phyloP scores from a whole-genome alignment of 1,140 invertebrate genomes.

The Achatina immaculata region DNA sequence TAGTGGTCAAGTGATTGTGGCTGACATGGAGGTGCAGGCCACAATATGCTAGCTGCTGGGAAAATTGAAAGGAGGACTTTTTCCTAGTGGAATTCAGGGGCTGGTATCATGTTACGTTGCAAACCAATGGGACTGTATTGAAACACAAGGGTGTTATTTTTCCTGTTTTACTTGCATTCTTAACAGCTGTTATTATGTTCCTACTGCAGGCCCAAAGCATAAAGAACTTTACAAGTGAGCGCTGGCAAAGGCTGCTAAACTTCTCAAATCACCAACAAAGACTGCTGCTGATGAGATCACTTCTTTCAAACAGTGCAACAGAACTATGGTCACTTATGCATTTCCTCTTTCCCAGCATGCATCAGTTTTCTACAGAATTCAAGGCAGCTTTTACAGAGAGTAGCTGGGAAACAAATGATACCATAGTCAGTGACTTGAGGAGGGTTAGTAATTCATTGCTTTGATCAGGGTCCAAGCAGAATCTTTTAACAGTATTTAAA shows the following conservation, averaged over 20 bases:
- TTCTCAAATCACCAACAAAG: constrained; percentile 96
- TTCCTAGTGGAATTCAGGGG: too few relatives aligned
- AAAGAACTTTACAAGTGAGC: constrained; percentile 99
- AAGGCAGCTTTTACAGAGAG: constrained; percentile 99
- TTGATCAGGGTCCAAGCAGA: too few relatives aligned
- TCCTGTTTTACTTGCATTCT: too few relatives aligned
- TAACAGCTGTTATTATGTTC: constrained; percentile 3
- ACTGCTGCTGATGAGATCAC: constrained; percentile 95
- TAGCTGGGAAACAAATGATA: constrained; percentile 93
- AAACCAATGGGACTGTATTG: too few relatives aligned
- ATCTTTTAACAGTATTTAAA: too few relatives aligned
- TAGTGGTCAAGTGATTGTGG: too few relatives aligned
- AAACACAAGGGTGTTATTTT: too few relatives aligned
- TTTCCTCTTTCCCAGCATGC: constrained; percentile 99
- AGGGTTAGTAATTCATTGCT: too few relatives aligned
- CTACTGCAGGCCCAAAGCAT: constrained; percentile 91
- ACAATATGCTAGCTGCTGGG: too few relatives aligned
- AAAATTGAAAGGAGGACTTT: too few relatives aligned
- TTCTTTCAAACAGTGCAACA: constrained; percentile 98
- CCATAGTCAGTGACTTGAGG: constrained; percentile 93
- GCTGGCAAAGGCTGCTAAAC: constrained; percentile 97
- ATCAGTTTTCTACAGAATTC: constrained; percentile 95
- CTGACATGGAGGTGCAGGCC: too few relatives aligned
- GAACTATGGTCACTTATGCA: constrained; percentile 99
- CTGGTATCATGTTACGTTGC: too few relatives aligned